Conservation (phyloP, 2,888 invertebrate species). For the Heterodera filipjevi region DNA sequence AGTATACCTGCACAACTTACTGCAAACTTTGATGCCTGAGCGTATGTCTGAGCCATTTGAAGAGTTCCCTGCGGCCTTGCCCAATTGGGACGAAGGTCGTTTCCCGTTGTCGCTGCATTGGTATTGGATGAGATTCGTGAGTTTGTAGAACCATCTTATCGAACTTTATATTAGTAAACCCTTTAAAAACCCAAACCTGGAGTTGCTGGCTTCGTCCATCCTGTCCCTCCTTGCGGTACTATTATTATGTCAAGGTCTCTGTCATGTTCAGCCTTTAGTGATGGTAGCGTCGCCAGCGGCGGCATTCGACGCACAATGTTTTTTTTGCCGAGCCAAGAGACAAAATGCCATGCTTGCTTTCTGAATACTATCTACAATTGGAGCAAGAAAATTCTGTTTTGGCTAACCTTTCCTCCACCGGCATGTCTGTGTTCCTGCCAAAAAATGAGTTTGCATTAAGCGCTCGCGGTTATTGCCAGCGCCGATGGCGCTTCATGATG, state of each 20-base stretch:
- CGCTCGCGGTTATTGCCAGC: constrained; percentile 52
- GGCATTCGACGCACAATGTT: constrained; percentile 87
- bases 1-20: neutral
- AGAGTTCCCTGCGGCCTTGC: constrained; percentile 28
- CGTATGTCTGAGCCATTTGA: neutral
- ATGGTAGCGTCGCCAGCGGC: constrained; percentile 92
- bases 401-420: constrained; percentile 24
- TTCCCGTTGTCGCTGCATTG: neutral
- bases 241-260: constrained; percentile 79
- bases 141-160: constrained; percentile 14
- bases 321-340: constrained; percentile 98
- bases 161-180: neutral
- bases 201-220: constrained; percentile 73
- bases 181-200: neutral
- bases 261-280: constrained; percentile 88
- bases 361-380: constrained; percentile 71
- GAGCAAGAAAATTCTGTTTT: neutral
- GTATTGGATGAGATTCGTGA: constrained; percentile 27
- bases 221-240: constrained; percentile 79
- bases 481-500: constrained; percentile 59
- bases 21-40: neutral
- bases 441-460: constrained; percentile 62
- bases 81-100: constrained; percentile 38
- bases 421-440: constrained; percentile 51
- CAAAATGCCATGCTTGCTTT: constrained; percentile 94